phyloP scores from a whole-genome alignment of 2,888 invertebrate species.

The Erynnis tages region DNA sequence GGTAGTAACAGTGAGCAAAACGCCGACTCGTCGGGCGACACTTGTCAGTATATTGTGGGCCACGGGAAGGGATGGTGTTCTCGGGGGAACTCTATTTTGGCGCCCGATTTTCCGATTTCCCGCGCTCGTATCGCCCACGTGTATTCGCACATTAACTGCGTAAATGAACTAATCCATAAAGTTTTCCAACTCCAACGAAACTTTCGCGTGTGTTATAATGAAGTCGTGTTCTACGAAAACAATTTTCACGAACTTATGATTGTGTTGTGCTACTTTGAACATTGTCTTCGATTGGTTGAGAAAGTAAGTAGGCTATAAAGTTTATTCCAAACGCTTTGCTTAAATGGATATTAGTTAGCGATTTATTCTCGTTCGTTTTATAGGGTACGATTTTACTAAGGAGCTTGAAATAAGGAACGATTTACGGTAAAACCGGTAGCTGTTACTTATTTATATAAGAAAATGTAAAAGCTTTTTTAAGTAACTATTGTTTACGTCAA shows the following conservation, averaged over 20 bases:
- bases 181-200: conserved; percentile 39
- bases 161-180: conserved; percentile 40
- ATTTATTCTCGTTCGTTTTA: conserved; percentile 14
- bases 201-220: conserved; percentile 42
- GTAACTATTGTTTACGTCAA: too few species aligned
- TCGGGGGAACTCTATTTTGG: conserved; percentile 51
- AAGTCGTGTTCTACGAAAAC: conserved; percentile 45
- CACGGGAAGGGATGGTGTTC: conserved; percentile 67
- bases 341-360: conserved; percentile 18
- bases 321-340: conserved; percentile 33
- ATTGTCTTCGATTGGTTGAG: conserved; percentile 56
- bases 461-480: too few species aligned
- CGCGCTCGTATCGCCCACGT: conserved; percentile 62
- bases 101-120: conserved; percentile 64
- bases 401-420: conserved; percentile 1
- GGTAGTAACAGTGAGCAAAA: conserved; percentile 66
- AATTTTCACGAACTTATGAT: conserved; percentile 56
- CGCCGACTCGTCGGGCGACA: conserved; percentile 60
- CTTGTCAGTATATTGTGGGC: conserved; percentile 68
- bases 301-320: conserved; percentile 55
- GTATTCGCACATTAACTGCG: conserved; percentile 40
- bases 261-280: conserved; percentile 57
- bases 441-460: not conserved
- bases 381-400: conserved; percentile 5
- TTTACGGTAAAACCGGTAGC: conserved; percentile 4